These are phyloP conservation scores for Latrodectus geometricus DNA, from an alignment of 1,140 invertebrate genomes.

Conservation along the genomic window DNA sequence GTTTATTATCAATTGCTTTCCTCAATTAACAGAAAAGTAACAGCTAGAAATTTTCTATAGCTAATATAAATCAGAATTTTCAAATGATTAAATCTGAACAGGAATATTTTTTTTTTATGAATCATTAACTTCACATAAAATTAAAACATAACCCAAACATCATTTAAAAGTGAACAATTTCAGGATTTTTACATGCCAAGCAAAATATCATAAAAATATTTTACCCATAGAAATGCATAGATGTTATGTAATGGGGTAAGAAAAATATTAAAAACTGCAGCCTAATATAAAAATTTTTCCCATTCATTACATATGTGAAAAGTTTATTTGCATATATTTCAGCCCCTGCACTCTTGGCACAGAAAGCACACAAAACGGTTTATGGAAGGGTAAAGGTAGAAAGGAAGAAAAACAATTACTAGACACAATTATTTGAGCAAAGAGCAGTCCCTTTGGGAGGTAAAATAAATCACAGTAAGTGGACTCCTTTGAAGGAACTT, in stretches of 20 bases:
- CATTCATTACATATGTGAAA: not conserved
- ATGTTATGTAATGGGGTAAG: not conserved
- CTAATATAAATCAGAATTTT: too few relatives aligned
- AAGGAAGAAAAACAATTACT: not conserved
- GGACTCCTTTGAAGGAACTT: conserved; percentile 58
- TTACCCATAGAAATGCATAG: not conserved
- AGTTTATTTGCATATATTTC: not conserved
- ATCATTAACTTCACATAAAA: too few relatives aligned
- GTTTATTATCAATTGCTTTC: too few relatives aligned
- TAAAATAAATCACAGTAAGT: conserved; percentile 57
- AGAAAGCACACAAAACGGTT: not conserved
- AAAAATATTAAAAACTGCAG: not conserved
- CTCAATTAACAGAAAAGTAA: too few relatives aligned
- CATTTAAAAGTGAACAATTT: too few relatives aligned
- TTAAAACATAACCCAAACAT: too few relatives aligned
- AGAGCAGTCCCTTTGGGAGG: conserved; percentile 53
- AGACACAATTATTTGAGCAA: conserved; percentile 36
- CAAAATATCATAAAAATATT: not conserved
- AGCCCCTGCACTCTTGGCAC: not conserved
- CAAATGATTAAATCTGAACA: too few relatives aligned
- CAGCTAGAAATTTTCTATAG: too few relatives aligned
- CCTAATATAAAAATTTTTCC: not conserved
- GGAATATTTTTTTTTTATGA: too few relatives aligned
- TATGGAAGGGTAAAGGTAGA: not conserved
- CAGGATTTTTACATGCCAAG: not conserved